Conservation (phyloP, 1,140 invertebrate genomes). For the Drosophila funebris region DNA sequence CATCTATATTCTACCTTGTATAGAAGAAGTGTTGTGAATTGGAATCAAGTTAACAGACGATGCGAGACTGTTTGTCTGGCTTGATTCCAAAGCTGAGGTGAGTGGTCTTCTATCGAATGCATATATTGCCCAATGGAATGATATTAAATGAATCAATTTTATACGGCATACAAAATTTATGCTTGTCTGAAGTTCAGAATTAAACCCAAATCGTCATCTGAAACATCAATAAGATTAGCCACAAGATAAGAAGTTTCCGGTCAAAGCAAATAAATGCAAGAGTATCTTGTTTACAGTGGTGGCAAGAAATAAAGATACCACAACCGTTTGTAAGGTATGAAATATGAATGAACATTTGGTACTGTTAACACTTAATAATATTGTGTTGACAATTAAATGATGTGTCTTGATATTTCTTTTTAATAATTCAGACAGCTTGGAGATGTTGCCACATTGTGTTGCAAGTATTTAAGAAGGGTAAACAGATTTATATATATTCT, state of each 20-base stretch:
- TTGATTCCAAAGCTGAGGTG: not conserved
- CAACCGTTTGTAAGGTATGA: not conserved
- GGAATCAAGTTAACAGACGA: constrained; percentile 10
- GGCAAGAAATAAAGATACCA: constrained; percentile 11
- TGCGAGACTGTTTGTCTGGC: constrained; percentile 64
- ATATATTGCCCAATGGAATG: constrained; percentile 59
- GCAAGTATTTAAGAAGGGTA: not conserved
- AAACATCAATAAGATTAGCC: constrained; percentile 75
- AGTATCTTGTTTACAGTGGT: constrained; percentile 45
- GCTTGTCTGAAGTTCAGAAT: constrained; percentile 63
- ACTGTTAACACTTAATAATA: too few relatives aligned
- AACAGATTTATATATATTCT: not conserved
- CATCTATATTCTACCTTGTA: too few relatives aligned
- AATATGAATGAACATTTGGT: too few relatives aligned
- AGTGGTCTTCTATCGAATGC: constrained; percentile 8
- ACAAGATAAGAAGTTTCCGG: constrained; percentile 75
- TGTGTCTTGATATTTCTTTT: not conserved
- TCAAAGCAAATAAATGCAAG: constrained; percentile 64
- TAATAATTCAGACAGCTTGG: not conserved
- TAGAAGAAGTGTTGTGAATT: not conserved
- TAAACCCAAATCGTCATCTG: constrained; percentile 67
- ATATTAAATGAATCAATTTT: constrained; percentile 68
- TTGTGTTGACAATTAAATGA: too few relatives aligned
- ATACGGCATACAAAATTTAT: constrained; percentile 48
- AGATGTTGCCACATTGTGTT: not conserved